These are phyloP conservation scores for Merodon equestris DNA, from an alignment of 2,888 invertebrate genomes.

Conservation along the genomic window DNA sequence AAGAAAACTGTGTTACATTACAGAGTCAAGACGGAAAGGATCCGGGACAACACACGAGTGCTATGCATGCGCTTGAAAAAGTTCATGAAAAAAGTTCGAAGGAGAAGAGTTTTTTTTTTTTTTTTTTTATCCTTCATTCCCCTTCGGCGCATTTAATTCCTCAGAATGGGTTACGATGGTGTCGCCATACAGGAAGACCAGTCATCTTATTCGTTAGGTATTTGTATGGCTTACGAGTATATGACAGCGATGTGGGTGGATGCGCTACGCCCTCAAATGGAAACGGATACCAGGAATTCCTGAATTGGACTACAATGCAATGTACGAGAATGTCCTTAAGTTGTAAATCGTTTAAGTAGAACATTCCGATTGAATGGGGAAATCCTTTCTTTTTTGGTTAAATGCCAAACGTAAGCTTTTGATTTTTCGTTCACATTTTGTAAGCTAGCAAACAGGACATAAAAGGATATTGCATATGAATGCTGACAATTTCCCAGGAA, in stretches of 20 bases:
- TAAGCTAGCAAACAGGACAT: not conserved
- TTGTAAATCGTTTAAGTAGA: slow-evolving; percentile 61
- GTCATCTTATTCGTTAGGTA: slow-evolving; percentile 30
- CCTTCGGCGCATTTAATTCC: too few species aligned
- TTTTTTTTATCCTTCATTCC: slow-evolving; percentile 1
- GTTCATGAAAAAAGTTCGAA: slow-evolving; percentile 54
- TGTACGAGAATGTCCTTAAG: slow-evolving; percentile 57
- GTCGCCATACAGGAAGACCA: slow-evolving; percentile 2
- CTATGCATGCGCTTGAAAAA: slow-evolving; percentile 28
- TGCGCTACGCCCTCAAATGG: too few species aligned
- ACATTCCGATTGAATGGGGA: slow-evolving; percentile 45
- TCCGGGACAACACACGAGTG: not conserved
- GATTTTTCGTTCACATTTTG: slow-evolving; percentile 40
- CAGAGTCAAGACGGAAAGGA: slow-evolving; percentile 6
- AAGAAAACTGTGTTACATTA: slow-evolving; percentile 40
- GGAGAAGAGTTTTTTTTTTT: slow-evolving; percentile 17
- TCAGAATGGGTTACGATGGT: too few species aligned
- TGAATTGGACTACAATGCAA: slow-evolving; percentile 43
- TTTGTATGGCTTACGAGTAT: slow-evolving; percentile 17
- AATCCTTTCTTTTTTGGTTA: slow-evolving; percentile 31
- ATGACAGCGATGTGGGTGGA: not conserved
- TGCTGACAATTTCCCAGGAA: too few species aligned
- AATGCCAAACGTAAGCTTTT: slow-evolving; percentile 59
- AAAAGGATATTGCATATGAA: too few species aligned
- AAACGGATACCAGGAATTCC: slow-evolving; percentile 41